Evolutionary conservation across 2,797 vertebrate genomes (phyloP).

Genomic region (Meda fulgida): DNA sequence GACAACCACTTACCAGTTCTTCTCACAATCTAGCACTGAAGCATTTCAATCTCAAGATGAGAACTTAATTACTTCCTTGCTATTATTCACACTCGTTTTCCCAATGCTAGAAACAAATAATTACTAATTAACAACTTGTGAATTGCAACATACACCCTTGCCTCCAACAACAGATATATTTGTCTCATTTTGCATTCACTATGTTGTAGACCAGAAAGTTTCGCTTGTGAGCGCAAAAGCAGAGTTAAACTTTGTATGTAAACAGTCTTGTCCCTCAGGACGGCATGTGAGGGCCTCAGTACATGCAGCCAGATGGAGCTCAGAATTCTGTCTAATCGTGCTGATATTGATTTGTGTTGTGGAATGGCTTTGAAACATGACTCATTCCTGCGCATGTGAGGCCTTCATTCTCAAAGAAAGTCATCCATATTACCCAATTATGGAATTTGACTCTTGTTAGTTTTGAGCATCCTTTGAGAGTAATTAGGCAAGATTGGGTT

Average conservation of each 20-base stretch:
- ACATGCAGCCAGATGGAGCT: conserved; percentile 8
- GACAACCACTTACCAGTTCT: conserved; percentile 39
- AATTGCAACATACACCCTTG: neutral
- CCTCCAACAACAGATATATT: conserved; percentile 17
- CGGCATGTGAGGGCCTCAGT: neutral
- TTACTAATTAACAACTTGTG: conserved; percentile 41
- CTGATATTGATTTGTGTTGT: conserved; percentile 26
- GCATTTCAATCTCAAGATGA: conserved; percentile 38
- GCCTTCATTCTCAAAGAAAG: conserved; percentile 29
- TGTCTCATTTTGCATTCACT: conserved; percentile 25
- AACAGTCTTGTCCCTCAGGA: conserved; percentile 11
- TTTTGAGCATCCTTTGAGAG: conserved; percentile 4
- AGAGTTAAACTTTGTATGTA: neutral
- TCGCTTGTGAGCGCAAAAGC: neutral
- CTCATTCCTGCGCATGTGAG: conserved; percentile 16
- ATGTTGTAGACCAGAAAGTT: conserved; percentile 1
- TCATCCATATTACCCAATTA: conserved; percentile 13
- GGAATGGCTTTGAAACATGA: neutral
- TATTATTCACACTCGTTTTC: conserved; percentile 34
- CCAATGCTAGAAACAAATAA: conserved; percentile 40
- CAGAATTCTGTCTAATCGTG: conserved; percentile 20
- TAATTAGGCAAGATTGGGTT: conserved; percentile 30
- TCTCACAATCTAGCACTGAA: conserved; percentile 44
- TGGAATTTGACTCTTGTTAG: conserved; percentile 1
- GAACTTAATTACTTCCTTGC: conserved; percentile 45